Evolutionary conservation across 2,888 invertebrate species (phyloP).

Genomic region (Troilus luridus): DNA sequence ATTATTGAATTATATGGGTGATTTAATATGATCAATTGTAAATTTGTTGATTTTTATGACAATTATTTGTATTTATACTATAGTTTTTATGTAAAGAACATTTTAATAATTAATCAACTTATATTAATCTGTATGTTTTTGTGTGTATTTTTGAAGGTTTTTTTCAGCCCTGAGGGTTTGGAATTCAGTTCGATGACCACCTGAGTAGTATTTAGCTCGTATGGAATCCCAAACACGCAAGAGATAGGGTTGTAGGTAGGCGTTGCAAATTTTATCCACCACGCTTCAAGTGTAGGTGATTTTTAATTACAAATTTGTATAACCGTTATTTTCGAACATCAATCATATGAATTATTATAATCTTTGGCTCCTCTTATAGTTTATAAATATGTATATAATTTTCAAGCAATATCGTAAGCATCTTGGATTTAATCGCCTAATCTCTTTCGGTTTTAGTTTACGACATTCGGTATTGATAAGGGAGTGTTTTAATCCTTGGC

Average conservation of each 20-base stretch:
- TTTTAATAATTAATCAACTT: too few relatives aligned
- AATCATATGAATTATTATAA: not conserved
- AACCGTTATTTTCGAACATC: not conserved
- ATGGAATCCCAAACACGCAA: not conserved
- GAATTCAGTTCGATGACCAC: not conserved
- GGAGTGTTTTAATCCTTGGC: not conserved
- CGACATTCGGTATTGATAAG: not conserved
- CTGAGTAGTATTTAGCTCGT: not conserved
- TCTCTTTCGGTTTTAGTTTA: not conserved
- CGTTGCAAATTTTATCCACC: not conserved
- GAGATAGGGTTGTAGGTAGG: not conserved
- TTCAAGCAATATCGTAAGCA: not conserved
- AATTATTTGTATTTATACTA: too few relatives aligned
- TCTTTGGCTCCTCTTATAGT: not conserved
- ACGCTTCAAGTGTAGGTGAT: not conserved
- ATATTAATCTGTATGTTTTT: too few relatives aligned
- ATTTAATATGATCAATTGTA: too few relatives aligned
- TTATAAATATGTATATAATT: not conserved
- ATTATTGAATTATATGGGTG: too few relatives aligned
- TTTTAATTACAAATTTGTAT: not conserved
- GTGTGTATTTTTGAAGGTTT: too few relatives aligned
- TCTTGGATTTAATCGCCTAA: not conserved
- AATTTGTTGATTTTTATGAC: too few relatives aligned
- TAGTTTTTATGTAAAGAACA: too few relatives aligned
- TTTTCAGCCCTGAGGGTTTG: not conserved